These are phyloP conservation scores for Trichacis sp. DNA, from an alignment of 2,888 invertebrate species.

Conservation along the genomic window DNA sequence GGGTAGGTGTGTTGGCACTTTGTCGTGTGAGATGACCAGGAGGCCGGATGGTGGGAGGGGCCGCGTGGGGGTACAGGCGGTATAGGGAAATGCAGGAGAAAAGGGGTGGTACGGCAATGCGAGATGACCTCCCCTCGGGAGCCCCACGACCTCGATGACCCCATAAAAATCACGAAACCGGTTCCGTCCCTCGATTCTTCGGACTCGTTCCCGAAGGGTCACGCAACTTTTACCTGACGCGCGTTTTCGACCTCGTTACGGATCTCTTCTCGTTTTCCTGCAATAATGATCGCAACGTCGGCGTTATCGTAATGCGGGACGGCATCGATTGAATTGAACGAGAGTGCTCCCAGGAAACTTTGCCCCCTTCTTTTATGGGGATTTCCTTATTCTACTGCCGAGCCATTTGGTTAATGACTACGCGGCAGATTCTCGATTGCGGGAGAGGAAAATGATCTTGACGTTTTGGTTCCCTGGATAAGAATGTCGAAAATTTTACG, in stretches of 20 bases:
- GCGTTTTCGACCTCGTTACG: no score
- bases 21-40: no score
- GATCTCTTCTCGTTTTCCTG: no score
- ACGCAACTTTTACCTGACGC: constrained; percentile 12
- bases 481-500: constrained; percentile 17
- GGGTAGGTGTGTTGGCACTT: no score
- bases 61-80: neutral
- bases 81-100: neutral
- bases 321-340: constrained; percentile 47
- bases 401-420: constrained; percentile 46
- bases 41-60: no score
- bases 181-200: no score
- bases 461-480: constrained; percentile 38
- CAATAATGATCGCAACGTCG: constrained; percentile 44
- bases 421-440: constrained; percentile 45
- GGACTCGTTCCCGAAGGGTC: constrained; percentile 3
- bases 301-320: constrained; percentile 46
- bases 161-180: no score
- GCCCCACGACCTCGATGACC: no score
- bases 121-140: no score
- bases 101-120: neutral
- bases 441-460: constrained; percentile 45
- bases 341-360: constrained; percentile 40
- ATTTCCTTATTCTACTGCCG: constrained; percentile 35
- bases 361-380: constrained; percentile 35